Conservation (phyloP, 2,797 vertebrate genomes). For the Limnodromus scolopaceus region DNA sequence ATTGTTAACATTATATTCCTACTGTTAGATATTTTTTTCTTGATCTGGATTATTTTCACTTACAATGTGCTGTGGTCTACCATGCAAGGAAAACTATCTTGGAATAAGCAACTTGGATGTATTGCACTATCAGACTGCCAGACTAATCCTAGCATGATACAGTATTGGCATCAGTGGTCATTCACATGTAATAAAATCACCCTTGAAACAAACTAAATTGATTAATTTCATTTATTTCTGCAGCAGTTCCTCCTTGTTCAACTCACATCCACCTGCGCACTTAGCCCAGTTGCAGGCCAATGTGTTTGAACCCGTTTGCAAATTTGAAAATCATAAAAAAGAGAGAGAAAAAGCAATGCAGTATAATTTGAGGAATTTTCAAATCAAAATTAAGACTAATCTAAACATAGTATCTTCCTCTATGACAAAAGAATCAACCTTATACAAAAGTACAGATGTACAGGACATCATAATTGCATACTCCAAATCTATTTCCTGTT, state of each 20-base stretch:
- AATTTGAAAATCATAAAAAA: background rate
- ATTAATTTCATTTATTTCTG: background rate
- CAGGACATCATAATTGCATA: background rate
- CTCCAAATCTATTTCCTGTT: background rate
- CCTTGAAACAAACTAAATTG: background rate
- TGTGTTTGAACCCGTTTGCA: background rate
- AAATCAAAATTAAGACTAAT: background rate
- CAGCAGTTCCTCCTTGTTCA: background rate
- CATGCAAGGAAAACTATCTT: background rate
- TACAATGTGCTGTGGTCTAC: background rate
- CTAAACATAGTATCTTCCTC: background rate
- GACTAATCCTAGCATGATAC: background rate
- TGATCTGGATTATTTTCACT: background rate
- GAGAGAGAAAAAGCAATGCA: background rate
- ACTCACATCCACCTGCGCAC: background rate
- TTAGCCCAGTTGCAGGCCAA: background rate
- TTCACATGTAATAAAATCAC: background rate
- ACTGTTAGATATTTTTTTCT: background rate
- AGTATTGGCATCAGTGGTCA: background rate
- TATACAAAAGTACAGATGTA: background rate
- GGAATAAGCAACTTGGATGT: background rate
- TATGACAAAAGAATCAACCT: background rate
- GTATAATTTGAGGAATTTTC: background rate
- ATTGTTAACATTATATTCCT: background rate
- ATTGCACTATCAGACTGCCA: background rate